Conservation (phyloP, 2,797 vertebrate species). For the Darevskia mixta region DNA sequence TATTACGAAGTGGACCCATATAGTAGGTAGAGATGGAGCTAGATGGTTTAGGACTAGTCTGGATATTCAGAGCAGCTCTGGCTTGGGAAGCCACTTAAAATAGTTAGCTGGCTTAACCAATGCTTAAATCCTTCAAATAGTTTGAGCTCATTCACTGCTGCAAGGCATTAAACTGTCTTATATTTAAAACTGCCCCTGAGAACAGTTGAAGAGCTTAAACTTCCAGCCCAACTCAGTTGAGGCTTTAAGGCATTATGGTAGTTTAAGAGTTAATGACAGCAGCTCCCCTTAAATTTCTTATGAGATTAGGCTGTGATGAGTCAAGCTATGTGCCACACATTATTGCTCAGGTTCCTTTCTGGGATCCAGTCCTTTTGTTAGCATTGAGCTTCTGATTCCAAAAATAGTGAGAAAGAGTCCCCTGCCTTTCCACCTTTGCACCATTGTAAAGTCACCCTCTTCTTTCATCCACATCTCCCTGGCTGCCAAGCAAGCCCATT, state of each 20-base stretch:
- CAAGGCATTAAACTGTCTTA: neutral
- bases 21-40: neutral
- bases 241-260: neutral
- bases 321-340: neutral
- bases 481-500: conserved; percentile 55
- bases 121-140: neutral
- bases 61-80: neutral
- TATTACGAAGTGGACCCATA: neutral
- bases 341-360: neutral
- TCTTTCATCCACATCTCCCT: conserved; percentile 57
- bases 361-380: conserved; percentile 50
- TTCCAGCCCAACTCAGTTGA: neutral
- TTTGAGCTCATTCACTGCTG: neutral
- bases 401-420: neutral
- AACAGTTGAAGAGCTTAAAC: neutral
- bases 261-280: conserved; percentile 41
- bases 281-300: conserved; percentile 6
- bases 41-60: neutral
- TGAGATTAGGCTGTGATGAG: neutral
- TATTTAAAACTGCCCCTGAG: neutral
- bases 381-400: conserved; percentile 54
- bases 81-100: neutral
- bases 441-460: conserved; percentile 59
- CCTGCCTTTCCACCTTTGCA: conserved; percentile 39
- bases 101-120: neutral